phyloP scores from a whole-genome alignment of 2,888 invertebrate genomes.

The Myathropa florea region DNA sequence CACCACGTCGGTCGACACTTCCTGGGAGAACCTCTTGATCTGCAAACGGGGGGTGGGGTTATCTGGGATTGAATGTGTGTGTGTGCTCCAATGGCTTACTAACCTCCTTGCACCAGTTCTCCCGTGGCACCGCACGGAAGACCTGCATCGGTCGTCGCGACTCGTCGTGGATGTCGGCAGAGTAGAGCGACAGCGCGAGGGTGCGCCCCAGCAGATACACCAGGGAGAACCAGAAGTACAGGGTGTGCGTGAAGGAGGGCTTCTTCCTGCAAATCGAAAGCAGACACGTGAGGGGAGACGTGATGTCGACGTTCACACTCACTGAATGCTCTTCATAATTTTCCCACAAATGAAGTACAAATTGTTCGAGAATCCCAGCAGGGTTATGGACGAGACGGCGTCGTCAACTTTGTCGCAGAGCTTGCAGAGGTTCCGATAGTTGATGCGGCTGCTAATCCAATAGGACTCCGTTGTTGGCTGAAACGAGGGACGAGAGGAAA shows the following conservation, averaged over 20 bases:
- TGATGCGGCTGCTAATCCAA: conserved; percentile 82
- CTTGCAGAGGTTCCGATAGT: conserved; percentile 82
- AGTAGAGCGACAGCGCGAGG: conserved; percentile 82
- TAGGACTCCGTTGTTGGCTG: conserved; percentile 77
- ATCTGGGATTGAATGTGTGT: background rate
- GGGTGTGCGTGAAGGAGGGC: conserved; percentile 78
- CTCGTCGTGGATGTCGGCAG: conserved; percentile 83
- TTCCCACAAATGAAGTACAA: conserved; percentile 84
- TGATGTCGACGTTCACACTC: conserved; percentile 49
- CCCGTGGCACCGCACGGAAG: conserved; percentile 80
- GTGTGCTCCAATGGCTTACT: background rate
- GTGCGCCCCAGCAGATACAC: conserved; percentile 82
- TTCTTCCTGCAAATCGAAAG: conserved; percentile 74
- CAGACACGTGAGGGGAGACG: background rate
- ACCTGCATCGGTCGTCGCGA: conserved; percentile 79
- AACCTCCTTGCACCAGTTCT: conserved; percentile 81
- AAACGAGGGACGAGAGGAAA: too few relatives aligned
- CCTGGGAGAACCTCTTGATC: conserved; percentile 79
- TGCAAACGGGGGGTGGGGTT: conserved; percentile 66
- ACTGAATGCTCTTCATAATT: conserved; percentile 82
- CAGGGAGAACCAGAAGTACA: conserved; percentile 84
- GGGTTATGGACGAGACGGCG: conserved; percentile 81
- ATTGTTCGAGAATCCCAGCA: conserved; percentile 83
- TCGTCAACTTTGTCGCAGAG: conserved; percentile 81
- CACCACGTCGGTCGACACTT: conserved; percentile 78